A percentile compares a stretch with the other conserved stretches of the same genome.
Conservation (phyloP, 1,140 invertebrate species). For the Dreissena polymorpha region DNA sequence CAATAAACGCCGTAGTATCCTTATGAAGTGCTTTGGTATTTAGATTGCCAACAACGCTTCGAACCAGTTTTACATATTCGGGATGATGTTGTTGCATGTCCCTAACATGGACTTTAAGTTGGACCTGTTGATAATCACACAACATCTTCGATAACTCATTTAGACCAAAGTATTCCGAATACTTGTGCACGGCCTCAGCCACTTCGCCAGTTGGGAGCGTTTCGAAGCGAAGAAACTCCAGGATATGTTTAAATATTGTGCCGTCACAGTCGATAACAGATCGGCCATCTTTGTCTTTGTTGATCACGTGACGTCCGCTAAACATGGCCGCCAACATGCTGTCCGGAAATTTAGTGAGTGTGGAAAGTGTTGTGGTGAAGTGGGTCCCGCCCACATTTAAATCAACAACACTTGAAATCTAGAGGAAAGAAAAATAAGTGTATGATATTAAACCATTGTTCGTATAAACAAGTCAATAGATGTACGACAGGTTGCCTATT, state of each 20-base stretch:
- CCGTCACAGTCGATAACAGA: conserved; percentile 39
- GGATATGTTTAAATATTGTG: conserved; percentile 8
- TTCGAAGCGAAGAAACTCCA: conserved; percentile 56
- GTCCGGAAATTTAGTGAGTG: not conserved
- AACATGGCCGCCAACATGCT: conserved; percentile 31
- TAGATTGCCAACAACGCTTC: too few relatives aligned
- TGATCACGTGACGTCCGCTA: not conserved
- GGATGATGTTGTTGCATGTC: not conserved
- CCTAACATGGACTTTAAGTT: not conserved
- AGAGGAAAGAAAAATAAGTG: too few relatives aligned
- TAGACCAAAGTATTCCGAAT: conserved; percentile 3
- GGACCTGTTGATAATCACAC: not conserved
- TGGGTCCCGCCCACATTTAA: conserved; percentile 12
- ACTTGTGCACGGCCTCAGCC: not conserved
- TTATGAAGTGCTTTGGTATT: too few relatives aligned
- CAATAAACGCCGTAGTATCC: too few relatives aligned
- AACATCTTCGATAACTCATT: not conserved
- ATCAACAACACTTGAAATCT: conserved; percentile 6
- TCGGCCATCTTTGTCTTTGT: conserved; percentile 28
- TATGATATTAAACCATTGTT: too few relatives aligned
- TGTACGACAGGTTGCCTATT: too few relatives aligned
- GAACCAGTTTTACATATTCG: too few relatives aligned
- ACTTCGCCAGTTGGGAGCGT: not conserved
- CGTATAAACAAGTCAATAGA: too few relatives aligned
- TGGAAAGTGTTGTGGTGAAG: conserved; percentile 3